Evolutionary conservation across 2,113 vertebrate genomes (phyloP), one percentile per base, ranked within the genome.

Genomic region (Pteruthius melanotis): DNA sequence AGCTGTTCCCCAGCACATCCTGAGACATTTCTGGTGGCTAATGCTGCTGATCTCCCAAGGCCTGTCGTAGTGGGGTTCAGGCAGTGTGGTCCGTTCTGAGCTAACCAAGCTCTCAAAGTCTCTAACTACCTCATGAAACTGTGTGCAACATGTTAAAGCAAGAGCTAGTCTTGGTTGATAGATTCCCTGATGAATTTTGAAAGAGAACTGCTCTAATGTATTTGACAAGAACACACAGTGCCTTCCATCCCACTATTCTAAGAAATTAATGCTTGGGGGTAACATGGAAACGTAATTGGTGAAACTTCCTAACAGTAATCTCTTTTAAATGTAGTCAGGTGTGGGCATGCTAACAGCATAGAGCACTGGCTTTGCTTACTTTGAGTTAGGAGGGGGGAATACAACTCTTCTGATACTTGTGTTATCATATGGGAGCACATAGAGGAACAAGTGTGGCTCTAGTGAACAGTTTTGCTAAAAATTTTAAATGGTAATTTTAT

Each of bases 11-110:
- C 61, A 70, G 31, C 60, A 11, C 8, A 1, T 57, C 15, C 39
- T 8, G 56, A 42, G 79, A 13, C 10, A 2, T 6, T 59, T 20
- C 13, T 7, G 0, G 20, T 45, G 44, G n/a, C 60, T 47, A 3
- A 19, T 5, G 40, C 21, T 27, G 28, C 60, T 63, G 7, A n/a
- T 50, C 7, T 74, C 24, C 50, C 52, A 28, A 40, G 60, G 21
- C 20, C 42, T 42, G 42, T 50, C 35, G 15, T 49, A 8, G 5
- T 27, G 44, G n/a, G 13, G 6, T 45, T 79, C 61, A 56, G 47
- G 49, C 56, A 68, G 0, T 4, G 35, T 10, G 20, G 16, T 70
- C 15, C 3, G 0, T 60, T 83, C 40, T 82, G 69, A 85, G 11
- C 56, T 74, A 49, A 61, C 19, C 27, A 40, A 42, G n/a, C 12